Conservation (phyloP, 1,140 invertebrate genomes). For the Neomicropteryx cornuta region DNA sequence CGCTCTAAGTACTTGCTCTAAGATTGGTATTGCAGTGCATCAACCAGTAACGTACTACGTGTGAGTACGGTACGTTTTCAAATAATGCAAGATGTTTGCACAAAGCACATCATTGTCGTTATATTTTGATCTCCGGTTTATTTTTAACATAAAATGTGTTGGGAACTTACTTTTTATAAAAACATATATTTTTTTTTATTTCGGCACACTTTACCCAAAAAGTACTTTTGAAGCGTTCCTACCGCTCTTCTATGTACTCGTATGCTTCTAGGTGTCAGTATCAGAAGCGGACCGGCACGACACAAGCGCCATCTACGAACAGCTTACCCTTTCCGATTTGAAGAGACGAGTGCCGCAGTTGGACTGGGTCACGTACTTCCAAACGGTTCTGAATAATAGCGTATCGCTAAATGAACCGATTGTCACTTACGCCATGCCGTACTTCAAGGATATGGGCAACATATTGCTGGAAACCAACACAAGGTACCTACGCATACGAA, state of each 20-base stretch:
- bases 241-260: background rate
- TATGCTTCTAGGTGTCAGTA: conserved; percentile 48
- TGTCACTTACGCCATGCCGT: conserved; percentile 69
- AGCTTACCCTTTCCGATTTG: conserved; percentile 53
- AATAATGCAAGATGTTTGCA: no score
- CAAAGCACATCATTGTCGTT: no score
- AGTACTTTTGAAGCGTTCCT: conserved; percentile 3
- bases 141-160: no score
- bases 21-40: no score
- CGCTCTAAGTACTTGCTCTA: no score
- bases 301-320: conserved; percentile 64
- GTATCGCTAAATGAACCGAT: conserved; percentile 60
- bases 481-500: conserved; percentile 46
- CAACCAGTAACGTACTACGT: no score
- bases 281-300: conserved; percentile 76
- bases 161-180: conserved; percentile 3
- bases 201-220: background rate
- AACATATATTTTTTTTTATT: no score
- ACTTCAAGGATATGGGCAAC: conserved; percentile 65
- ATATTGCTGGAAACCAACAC: conserved; percentile 55
- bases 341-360: conserved; percentile 59
- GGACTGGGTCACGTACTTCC: conserved; percentile 67
- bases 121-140: background rate
- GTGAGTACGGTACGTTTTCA: no score
- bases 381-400: conserved; percentile 50